A percentile compares a stretch with the other conserved stretches of the same genome.
Conservation (phyloP, 2,113 vertebrate genomes). For the Entomyzon cyanotis region DNA sequence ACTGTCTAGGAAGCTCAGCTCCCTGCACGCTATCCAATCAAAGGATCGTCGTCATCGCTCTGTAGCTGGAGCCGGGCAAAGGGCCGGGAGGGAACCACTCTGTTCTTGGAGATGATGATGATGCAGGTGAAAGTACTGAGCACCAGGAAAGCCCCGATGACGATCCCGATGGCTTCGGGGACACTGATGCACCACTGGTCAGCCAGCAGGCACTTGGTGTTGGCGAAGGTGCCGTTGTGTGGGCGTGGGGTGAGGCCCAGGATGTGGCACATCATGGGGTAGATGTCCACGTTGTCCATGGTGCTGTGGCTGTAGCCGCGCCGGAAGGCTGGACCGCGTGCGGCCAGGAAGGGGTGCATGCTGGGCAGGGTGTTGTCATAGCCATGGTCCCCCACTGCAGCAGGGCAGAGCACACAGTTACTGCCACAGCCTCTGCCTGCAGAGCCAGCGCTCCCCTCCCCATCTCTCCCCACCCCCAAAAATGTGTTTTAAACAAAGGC, state of each 20-base stretch:
- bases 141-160: conserved; percentile 80
- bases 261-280: conserved; percentile 93
- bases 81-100: not conserved
- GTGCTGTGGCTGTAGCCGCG: conserved; percentile 67
- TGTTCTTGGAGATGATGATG: conserved; percentile 74
- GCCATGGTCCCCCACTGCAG: conserved; percentile 92
- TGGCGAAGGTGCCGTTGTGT: conserved; percentile 87
- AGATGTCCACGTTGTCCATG: conserved; percentile 87
- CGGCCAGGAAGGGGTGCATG: conserved; percentile 95
- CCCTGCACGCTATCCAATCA: conserved; percentile 70
- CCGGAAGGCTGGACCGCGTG: conserved; percentile 85
- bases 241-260: conserved; percentile 78
- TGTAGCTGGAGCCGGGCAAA: conserved; percentile 86
- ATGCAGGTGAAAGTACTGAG: conserved; percentile 81
- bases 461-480: accelerated
- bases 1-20: accelerated
- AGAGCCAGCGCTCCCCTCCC: accelerated
- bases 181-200: conserved; percentile 79
- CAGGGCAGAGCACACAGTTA: not conserved
- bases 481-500: accelerated
- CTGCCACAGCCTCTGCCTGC: not conserved
- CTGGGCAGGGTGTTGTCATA: conserved; percentile 89
- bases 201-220: conserved; percentile 78
- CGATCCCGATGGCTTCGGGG: conserved; percentile 78
- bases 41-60: conserved; percentile 80